These are phyloP conservation scores for Macroteleia sp. DNA, from an alignment of 2,888 invertebrate genomes.

Conservation along the genomic window DNA sequence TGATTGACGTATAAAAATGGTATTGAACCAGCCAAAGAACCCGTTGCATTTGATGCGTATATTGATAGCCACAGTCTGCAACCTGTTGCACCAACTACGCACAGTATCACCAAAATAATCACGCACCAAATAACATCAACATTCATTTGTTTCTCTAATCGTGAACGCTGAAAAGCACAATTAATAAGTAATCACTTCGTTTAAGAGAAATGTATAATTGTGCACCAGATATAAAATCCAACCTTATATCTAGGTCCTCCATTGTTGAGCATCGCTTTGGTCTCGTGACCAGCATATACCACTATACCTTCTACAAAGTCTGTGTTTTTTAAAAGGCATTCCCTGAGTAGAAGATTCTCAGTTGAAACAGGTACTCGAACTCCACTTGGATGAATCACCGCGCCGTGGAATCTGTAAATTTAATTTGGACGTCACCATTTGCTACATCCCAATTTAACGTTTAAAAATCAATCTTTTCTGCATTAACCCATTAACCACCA, in stretches of 20 bases:
- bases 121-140: constrained; percentile 98
- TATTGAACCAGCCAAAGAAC: constrained; percentile 80
- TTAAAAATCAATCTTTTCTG: no score
- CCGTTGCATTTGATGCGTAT: constrained; percentile 77
- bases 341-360: constrained; percentile 95
- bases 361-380: constrained; percentile 92
- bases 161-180: no score
- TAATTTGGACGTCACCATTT: no score
- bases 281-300: constrained; percentile 98
- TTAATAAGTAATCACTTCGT: no score
- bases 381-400: constrained; percentile 92
- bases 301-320: constrained; percentile 98
- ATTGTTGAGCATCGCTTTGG: constrained; percentile 98
- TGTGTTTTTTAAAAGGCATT: constrained; percentile 97
- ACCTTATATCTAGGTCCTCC: constrained; percentile 91
- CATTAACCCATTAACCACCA: no score
- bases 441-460: no score
- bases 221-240: no score
- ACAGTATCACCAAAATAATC: constrained; percentile 93
- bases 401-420: constrained; percentile 89
- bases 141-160: constrained; percentile 96
- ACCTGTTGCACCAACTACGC: constrained; percentile 95
- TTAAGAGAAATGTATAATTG: no score
- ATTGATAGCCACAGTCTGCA: constrained; percentile 93
- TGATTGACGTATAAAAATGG: constrained; percentile 88